Percentiles rank a stretch among this genome's conserved stretches.
These are phyloP conservation scores for Leptinotarsa lineolata DNA, from an alignment of 1,140 invertebrate species.

Conservation along the genomic window DNA sequence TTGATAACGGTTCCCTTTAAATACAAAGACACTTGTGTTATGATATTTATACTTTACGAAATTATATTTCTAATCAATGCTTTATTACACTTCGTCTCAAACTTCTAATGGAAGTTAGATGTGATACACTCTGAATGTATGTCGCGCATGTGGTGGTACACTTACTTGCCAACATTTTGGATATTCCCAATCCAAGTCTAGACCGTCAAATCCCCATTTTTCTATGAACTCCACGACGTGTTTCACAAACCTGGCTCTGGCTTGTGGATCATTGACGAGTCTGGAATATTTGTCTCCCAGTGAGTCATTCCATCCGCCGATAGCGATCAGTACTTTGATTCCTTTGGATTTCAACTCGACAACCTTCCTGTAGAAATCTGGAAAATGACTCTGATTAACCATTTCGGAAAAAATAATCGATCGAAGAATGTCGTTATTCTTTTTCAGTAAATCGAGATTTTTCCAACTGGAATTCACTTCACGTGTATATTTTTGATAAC, in stretches of 20 bases:
- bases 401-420: not conserved
- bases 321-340: slow-evolving; percentile 69
- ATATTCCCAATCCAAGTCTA: slow-evolving; percentile 77
- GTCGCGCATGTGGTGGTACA: not conserved
- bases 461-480: no score
- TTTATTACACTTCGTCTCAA: no score
- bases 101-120: no score
- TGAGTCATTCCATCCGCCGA: slow-evolving; percentile 76
- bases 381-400: slow-evolving; percentile 25
- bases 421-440: no score
- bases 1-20: no score
- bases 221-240: slow-evolving; percentile 66
- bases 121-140: no score
- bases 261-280: slow-evolving; percentile 62
- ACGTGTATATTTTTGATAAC: no score
- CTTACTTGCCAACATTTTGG: slow-evolving; percentile 70
- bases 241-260: slow-evolving; percentile 63
- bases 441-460: no score
- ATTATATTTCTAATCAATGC: no score
- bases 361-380: slow-evolving; percentile 68
- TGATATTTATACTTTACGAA: no score
- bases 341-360: slow-evolving; percentile 63
- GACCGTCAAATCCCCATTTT: slow-evolving; percentile 70
- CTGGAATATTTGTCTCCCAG: slow-evolving; percentile 67
- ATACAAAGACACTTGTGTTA: no score